These are phyloP conservation scores for Calliphora vomitoria DNA, from an alignment of 2,888 invertebrate genomes.

Conservation along the genomic window DNA sequence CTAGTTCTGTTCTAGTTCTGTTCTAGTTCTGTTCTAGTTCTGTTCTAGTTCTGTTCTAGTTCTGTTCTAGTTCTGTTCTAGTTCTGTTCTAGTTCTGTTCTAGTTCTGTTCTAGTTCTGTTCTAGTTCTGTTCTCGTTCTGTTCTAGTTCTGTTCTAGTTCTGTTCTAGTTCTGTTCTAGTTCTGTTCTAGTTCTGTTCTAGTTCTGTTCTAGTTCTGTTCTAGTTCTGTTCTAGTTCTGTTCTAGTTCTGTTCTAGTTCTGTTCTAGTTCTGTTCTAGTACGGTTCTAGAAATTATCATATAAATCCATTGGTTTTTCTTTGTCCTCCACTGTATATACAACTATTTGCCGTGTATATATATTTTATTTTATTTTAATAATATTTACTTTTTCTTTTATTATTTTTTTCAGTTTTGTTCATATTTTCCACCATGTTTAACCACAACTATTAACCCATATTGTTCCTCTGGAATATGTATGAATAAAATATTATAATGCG, in stretches of 20 bases:
- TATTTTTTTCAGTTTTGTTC: constrained; percentile 38
- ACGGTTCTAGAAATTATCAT: not conserved
- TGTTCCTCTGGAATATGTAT: constrained; percentile 71
- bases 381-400: constrained; percentile 36
- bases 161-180: not conserved
- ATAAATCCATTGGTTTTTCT: not conserved
- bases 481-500: constrained; percentile 74
- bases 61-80: not conserved
- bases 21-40: not conserved
- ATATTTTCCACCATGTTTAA: constrained; percentile 70
- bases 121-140: not conserved
- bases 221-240: not conserved
- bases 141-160: not conserved
- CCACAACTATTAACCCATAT: constrained; percentile 75
- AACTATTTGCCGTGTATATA: constrained; percentile 36
- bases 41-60: not conserved
- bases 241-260: not conserved
- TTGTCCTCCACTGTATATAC: not conserved
- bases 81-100: not conserved
- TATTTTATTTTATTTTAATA: constrained; percentile 41
- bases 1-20: no score
- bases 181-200: not conserved
- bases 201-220: not conserved
- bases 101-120: not conserved
- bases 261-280: not conserved